These are phyloP conservation scores for Dicentrarchus labrax DNA, from an alignment of 2,113 vertebrate species.

Conservation along the genomic window DNA sequence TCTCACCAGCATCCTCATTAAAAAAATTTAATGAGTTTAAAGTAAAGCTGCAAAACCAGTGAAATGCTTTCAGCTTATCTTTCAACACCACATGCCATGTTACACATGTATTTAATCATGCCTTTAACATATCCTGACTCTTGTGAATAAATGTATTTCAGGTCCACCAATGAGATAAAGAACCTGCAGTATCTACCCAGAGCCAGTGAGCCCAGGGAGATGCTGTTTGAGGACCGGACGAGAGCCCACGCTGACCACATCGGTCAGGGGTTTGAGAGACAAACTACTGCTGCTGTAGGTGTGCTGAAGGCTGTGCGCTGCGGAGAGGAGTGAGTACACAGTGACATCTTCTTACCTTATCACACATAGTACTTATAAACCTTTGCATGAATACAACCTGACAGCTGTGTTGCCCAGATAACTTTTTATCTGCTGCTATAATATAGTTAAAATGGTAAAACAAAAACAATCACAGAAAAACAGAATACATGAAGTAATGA, in stretches of 20 bases:
- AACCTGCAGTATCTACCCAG: slow-evolving; percentile 99
- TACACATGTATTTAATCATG: neutral
- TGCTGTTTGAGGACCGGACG: slow-evolving; percentile 98
- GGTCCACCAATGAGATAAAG: slow-evolving; percentile 99
- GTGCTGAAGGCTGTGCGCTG: slow-evolving; percentile 98
- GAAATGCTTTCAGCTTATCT: slow-evolving; percentile 2
- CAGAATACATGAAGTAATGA: neutral
- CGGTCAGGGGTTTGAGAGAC: slow-evolving; percentile 97
- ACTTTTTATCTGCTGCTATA: neutral
- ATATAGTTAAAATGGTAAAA: neutral
- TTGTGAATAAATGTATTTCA: slow-evolving; percentile 65
- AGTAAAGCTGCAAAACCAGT: neutral
- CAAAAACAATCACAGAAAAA: neutral
- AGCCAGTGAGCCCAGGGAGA: slow-evolving; percentile 96
- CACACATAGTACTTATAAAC: neutral
- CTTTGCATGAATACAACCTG: neutral
- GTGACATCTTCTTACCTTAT: neutral
- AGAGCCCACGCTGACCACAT: slow-evolving; percentile 98
- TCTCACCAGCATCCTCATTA: neutral
- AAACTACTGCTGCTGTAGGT: slow-evolving; percentile 97
- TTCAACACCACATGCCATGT: neutral
- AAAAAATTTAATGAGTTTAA: neutral
- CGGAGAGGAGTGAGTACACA: slow-evolving; percentile 90
- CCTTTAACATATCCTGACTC: neutral
- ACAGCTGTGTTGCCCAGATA: neutral